Evolutionary conservation across 2,113 vertebrate genomes (phyloP).

Genomic region (Electrona antarctica): DNA sequence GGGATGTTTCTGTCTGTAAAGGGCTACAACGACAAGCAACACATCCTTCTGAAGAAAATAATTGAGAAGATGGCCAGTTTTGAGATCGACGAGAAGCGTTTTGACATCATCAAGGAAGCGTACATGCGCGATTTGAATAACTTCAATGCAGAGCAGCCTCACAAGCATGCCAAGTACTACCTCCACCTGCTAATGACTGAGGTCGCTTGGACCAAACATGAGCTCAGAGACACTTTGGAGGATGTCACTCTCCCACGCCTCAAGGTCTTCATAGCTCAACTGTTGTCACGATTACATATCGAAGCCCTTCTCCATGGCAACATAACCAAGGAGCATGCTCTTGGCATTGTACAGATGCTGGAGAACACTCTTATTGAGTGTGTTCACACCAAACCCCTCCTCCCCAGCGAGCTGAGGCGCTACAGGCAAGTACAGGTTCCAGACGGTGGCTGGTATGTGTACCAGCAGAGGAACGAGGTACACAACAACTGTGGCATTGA

Average conservation of each 20-base stretch:
- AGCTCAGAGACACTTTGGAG: conserved; percentile 95
- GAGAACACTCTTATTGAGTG: conserved; percentile 95
- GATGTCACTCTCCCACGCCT: conserved; percentile 96
- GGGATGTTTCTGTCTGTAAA: conserved; percentile 99
- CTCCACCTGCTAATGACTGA: conserved; percentile 96
- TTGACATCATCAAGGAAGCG: conserved; percentile 99
- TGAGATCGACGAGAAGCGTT: conserved; percentile 96
- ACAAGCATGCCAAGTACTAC: conserved; percentile 99
- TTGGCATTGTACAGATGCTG: conserved; percentile 94
- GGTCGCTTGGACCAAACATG: conserved; percentile 98
- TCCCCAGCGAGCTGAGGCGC: conserved; percentile 95
- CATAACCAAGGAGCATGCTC: conserved; percentile 96
- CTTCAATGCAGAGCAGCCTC: conserved; percentile 93
- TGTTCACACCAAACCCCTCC: conserved; percentile 95
- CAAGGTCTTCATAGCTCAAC: conserved; percentile 97
- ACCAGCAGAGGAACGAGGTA: conserved; percentile 97
- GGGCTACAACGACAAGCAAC: conserved; percentile 97
- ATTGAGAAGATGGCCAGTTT: conserved; percentile 98
- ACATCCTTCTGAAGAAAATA: conserved; percentile 98
- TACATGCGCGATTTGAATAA: conserved; percentile 98
- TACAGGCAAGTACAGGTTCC: conserved; percentile 97
- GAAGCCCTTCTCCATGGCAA: conserved; percentile 97
- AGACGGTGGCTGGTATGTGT: conserved; percentile 97
- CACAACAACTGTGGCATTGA: conserved; percentile 98
- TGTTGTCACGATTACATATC: conserved; percentile 96